A percentile compares a stretch with the other conserved stretches of the same genome.
phyloP scores from a whole-genome alignment of 2,797 vertebrate species.

The Geotrypetes seraphini region DNA sequence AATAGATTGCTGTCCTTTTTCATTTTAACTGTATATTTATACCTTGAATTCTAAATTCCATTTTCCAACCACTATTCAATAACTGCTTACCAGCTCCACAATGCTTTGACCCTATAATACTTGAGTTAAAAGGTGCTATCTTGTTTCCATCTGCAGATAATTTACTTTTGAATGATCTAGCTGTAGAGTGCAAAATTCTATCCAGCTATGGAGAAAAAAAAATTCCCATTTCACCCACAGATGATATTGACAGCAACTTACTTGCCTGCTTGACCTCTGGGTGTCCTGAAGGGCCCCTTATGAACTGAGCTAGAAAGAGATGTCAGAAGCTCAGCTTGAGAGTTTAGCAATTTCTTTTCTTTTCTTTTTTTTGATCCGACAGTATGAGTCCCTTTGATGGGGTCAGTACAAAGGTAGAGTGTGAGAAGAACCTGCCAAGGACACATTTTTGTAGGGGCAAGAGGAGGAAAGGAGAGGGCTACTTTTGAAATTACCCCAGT shows the following conservation, averaged over 20 bases:
- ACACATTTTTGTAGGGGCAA: no score
- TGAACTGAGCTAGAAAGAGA: neutral
- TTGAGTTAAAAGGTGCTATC: constrained; percentile 11
- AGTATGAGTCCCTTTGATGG: no score
- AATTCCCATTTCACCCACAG: neutral
- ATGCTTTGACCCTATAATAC: constrained; percentile 11
- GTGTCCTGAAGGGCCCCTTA: neutral
- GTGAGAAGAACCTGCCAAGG: no score
- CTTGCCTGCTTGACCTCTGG: constrained; percentile 10
- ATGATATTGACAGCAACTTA: neutral
- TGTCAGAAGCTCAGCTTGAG: neutral
- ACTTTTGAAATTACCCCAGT: no score
- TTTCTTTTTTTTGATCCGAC: no score
- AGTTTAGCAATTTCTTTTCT: no score
- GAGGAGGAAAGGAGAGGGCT: no score
- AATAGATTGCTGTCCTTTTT: neutral
- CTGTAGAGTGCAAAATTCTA: constrained; percentile 19
- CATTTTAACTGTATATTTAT: constrained; percentile 1
- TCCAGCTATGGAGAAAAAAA: neutral
- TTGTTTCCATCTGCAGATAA: constrained; percentile 42
- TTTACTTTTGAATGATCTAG: constrained; percentile 39
- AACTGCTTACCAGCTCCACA: constrained; percentile 19
- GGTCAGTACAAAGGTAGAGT: no score
- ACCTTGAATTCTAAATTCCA: constrained; percentile 40
- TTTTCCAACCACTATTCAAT: constrained; percentile 28